Percentiles rank a stretch among this genome's conserved stretches.
phyloP scores from a whole-genome alignment of 1,140 invertebrate genomes.

The Nymphalis io region DNA sequence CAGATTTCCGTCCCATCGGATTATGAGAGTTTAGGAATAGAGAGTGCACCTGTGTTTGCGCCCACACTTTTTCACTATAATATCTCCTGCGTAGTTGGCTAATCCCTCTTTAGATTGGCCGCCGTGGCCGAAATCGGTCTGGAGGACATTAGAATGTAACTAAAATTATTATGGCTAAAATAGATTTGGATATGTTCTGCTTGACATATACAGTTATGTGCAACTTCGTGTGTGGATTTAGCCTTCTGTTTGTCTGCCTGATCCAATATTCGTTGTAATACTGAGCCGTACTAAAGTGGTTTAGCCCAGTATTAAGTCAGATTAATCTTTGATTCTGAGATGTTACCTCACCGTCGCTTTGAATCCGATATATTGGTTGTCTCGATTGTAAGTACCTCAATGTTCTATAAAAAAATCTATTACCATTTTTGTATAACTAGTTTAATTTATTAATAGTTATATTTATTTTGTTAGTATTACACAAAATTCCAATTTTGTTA shows the following conservation, averaged over 20 bases:
- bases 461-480: too few relatives aligned
- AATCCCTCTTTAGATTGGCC: too few relatives aligned
- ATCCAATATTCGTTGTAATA: background rate
- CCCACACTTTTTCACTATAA: too few relatives aligned
- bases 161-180: background rate
- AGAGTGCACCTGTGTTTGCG: too few relatives aligned
- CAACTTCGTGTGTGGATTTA: background rate
- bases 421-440: too few relatives aligned
- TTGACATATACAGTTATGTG: background rate
- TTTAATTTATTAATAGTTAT: too few relatives aligned
- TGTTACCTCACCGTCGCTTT: background rate
- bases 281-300: background rate
- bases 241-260: background rate
- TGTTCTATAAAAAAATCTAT: too few relatives aligned
- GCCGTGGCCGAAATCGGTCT: too few relatives aligned
- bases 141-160: background rate
- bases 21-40: background rate
- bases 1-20: background rate
- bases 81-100: too few relatives aligned
- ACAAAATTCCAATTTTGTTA: too few relatives aligned
- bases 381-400: background rate
- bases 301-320: background rate
- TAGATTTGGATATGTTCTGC: background rate
- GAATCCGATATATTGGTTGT: background rate
- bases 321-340: slow-evolving; percentile 2